Evolutionary conservation across 1,140 invertebrate species (phyloP).

Genomic region (Hylyphantes graminicola): DNA sequence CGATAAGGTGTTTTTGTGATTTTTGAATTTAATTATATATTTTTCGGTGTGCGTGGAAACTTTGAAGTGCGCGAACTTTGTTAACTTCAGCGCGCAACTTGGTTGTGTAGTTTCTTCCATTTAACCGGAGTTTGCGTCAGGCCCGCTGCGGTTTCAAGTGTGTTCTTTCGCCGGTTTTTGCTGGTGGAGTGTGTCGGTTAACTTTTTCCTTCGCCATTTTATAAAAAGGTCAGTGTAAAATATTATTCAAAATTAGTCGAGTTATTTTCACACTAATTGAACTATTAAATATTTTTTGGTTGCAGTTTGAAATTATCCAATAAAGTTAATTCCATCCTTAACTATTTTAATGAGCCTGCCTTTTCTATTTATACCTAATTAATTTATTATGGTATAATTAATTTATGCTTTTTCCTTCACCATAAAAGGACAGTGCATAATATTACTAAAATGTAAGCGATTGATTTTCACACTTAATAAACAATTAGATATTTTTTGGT

Average conservation of each 20-base stretch:
- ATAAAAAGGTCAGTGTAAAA: conserved; percentile 10
- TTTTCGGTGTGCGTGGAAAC: not conserved
- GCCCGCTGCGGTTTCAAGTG: conserved; percentile 10
- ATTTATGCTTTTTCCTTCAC: not conserved
- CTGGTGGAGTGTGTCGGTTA: not conserved
- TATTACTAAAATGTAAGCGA: not conserved
- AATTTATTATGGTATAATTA: too few relatives aligned
- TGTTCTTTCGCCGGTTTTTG: not conserved
- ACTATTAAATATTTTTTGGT: too few relatives aligned
- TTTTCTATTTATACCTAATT: too few relatives aligned
- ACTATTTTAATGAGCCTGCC: too few relatives aligned
- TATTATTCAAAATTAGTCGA: not conserved
- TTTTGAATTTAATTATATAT: not conserved
- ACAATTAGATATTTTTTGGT: too few relatives aligned
- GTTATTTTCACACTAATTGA: too few relatives aligned
- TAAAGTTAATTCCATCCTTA: too few relatives aligned
- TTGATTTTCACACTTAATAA: too few relatives aligned
- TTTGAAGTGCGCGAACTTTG: not conserved
- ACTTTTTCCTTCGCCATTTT: not conserved
- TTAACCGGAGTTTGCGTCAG: not conserved
- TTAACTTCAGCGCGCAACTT: not conserved
- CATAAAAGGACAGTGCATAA: conserved; percentile 9
- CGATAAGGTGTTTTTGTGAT: too few relatives aligned
- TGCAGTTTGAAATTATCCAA: too few relatives aligned
- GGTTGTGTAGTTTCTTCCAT: not conserved